Evolutionary conservation across 2,888 invertebrate species (phyloP).

Genomic region (Cyclophora punctaria): DNA sequence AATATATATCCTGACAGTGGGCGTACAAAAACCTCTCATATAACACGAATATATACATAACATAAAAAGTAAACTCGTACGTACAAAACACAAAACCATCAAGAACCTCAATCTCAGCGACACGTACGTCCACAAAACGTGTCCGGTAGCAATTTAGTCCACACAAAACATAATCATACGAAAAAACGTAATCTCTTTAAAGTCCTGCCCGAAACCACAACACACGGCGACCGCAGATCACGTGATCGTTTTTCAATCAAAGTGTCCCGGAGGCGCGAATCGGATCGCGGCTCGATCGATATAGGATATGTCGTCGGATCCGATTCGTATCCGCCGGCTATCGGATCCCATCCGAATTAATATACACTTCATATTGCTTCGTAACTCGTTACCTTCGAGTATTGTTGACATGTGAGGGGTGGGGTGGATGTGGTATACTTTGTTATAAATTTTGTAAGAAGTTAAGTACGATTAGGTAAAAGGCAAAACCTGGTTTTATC

Average conservation of each 20-base stretch:
- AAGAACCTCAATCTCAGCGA: too few relatives aligned
- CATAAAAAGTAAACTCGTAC: too few relatives aligned
- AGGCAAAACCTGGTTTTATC: too few relatives aligned
- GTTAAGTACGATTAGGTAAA: too few relatives aligned
- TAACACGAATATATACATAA: too few relatives aligned
- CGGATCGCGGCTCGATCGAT: conserved; percentile 26
- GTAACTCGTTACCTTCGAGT: conserved; percentile 48
- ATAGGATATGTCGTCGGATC: conserved; percentile 30
- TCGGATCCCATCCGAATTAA: conserved; percentile 69
- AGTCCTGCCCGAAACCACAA: conserved; percentile 1
- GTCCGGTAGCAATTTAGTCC: neutral
- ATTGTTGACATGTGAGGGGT: conserved; percentile 18
- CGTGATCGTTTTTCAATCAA: conserved; percentile 21
- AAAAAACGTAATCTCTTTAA: conserved; percentile 9
- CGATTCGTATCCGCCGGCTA: conserved; percentile 54
- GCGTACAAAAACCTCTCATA: too few relatives aligned
- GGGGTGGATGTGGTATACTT: conserved; percentile 15
- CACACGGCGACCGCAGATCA: conserved; percentile 1
- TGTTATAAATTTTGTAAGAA: too few relatives aligned
- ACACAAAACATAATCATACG: conserved; percentile 8
- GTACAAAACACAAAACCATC: too few relatives aligned
- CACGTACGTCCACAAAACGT: too few relatives aligned
- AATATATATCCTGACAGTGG: too few relatives aligned
- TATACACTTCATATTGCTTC: conserved; percentile 48
- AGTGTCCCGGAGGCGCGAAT: conserved; percentile 47